phyloP scores from a whole-genome alignment of 2,113 vertebrate species.

The Tetraodon nigroviridis region DNA sequence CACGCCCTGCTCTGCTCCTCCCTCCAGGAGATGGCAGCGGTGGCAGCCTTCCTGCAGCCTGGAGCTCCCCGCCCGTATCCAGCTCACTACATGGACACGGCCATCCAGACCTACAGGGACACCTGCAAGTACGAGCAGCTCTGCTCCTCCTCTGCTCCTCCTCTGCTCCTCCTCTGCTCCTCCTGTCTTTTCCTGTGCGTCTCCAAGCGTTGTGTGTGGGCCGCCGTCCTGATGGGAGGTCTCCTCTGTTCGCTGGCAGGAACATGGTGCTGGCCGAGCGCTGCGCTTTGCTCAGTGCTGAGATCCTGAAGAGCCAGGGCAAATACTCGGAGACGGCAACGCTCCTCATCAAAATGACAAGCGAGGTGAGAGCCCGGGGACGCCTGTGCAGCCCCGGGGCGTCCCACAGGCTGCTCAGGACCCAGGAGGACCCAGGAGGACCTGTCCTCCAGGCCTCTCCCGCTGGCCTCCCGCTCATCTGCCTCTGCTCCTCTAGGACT shows the following conservation, averaged over 20 bases:
- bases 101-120: slow-evolving; percentile 94
- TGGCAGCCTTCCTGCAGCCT: slow-evolving; percentile 91
- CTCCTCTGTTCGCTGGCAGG: slow-evolving; percentile 58
- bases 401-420: too few relatives aligned
- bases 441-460: too few relatives aligned
- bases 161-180: neutral
- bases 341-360: slow-evolving; percentile 95
- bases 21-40: slow-evolving; percentile 94
- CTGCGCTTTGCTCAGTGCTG: slow-evolving; percentile 91
- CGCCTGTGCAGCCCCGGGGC: neutral
- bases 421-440: too few relatives aligned
- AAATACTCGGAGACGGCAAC: slow-evolving; percentile 96
- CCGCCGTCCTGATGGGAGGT: neutral
- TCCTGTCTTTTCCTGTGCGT: neutral
- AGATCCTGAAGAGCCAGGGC: slow-evolving; percentile 94
- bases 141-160: neutral
- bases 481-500: slow-evolving; percentile 85
- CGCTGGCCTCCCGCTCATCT: too few relatives aligned
- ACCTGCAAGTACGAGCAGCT: slow-evolving; percentile 88
- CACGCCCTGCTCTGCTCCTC: neutral
- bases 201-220: neutral
- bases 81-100: slow-evolving; percentile 97
- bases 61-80: slow-evolving; percentile 91
- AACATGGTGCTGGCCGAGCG: slow-evolving; percentile 95
- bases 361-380: slow-evolving; percentile 80